A percentile compares a stretch with the other conserved stretches of the same genome.
These are phyloP conservation scores for Orchestes rusci DNA, from an alignment of 2,888 invertebrate species.

Conservation along the genomic window DNA sequence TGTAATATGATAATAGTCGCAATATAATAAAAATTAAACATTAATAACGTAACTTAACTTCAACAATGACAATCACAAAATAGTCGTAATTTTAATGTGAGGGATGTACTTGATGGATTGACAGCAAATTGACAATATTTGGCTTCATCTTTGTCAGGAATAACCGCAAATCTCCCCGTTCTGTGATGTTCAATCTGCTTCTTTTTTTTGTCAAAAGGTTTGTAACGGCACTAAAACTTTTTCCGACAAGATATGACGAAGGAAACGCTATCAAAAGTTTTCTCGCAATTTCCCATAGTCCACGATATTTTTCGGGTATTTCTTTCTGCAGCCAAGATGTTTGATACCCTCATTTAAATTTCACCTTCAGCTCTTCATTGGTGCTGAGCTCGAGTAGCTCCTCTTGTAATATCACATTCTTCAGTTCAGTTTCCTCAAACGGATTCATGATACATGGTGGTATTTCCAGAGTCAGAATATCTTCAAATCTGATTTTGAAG, in stretches of 20 bases:
- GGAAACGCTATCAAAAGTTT: no score
- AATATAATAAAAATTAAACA: no score
- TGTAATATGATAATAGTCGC: no score
- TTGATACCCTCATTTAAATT: constrained; percentile 15
- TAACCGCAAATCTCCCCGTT: no score
- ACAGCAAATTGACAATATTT: constrained; percentile 2
- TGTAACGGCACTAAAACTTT: constrained; percentile 19
- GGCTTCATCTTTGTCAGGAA: constrained; percentile 1
- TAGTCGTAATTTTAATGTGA: not conserved
- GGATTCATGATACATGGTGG: constrained; percentile 13
- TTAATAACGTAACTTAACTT: no score
- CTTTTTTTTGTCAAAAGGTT: constrained; percentile 11
- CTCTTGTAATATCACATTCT: constrained; percentile 17
- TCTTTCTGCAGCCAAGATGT: constrained; percentile 25
- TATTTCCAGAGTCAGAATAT: constrained; percentile 27
- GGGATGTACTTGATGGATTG: no score
- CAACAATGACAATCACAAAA: no score
- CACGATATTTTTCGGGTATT: no score
- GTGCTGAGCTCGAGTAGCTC: constrained; percentile 7
- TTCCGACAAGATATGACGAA: constrained; percentile 22
- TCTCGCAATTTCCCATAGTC: constrained; percentile 15
- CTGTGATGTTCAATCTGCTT: no score
- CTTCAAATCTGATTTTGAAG: constrained; percentile 30
- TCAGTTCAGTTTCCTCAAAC: constrained; percentile 11
- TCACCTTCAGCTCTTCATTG: constrained; percentile 22